Base-by-base conservation (phyloP, 1,140 invertebrate genomes). In the Drosophila quadrilineata region DNA sequence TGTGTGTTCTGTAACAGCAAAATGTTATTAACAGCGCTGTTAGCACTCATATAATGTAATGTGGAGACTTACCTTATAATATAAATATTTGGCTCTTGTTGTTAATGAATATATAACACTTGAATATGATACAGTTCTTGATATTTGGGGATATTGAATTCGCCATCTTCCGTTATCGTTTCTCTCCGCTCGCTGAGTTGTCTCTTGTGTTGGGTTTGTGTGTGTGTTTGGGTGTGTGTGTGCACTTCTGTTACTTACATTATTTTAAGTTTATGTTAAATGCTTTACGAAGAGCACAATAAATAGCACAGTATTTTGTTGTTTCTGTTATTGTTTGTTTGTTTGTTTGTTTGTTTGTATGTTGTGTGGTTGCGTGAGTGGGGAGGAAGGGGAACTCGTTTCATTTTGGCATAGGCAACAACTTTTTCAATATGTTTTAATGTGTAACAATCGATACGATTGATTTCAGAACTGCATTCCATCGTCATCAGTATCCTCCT, bases 381-480 rank as follows among this genome's bases (percentile, higher is more conserved):
- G 46, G 29, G 12, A 16, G 19, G 46, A 3, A 58, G 31, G 46
- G 29, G 12, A 16, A 6, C 14, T 6, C 48, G 10, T 43, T n/a
- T 41, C 40, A 57, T 52, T 65, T 79, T 76, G 73, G 73, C 75
- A 70, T 73, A 70, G 69, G 56, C 73, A 79, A 69, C 74, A 40
- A 45, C 58, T 50, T 56, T 60, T 54, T 60, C 33, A 38, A 50
- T 45, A 9, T 10, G n/a, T 9, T 14, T 14, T 19, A 17, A 9
- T 40, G 14, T 40, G 3, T 48, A 3, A n/a, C 22, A 49, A 12
- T 17, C 17, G 1, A 4, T 22, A 10, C 21, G 16, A 17, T 12
- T 38, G 19, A 21, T 9, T 22, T 60, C 24, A 80, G 56, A 71
- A 80, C 5, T 48, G 71, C 48, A 69, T 67, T 28, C 53, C 6